Evolutionary conservation across 2,888 invertebrate species (phyloP), one percentile per base, ranked within the genome.

Genomic region (Synergus laeviventris): DNA sequence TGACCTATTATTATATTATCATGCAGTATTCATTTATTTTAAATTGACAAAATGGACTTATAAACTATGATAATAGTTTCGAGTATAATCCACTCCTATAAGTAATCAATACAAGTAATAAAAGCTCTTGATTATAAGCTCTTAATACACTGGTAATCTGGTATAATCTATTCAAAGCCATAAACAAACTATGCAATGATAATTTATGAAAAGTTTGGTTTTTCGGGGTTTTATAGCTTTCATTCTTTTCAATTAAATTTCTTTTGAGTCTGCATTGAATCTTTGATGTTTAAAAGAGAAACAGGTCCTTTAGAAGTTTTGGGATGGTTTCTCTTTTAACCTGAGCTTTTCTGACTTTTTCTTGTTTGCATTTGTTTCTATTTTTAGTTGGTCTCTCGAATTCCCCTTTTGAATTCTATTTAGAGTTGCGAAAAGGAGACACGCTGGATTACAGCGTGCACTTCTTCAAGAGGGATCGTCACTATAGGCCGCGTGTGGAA

Each of bases 401-500:
- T 45, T 45, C 45, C 61, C 45, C 66, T 16, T n/a, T 7, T 64
- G 18, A 31, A 66, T 66, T 66, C 66, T 66, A 66, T 66, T 66
- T 66, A 45, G 45, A 66, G 45, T 66, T 24, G 66, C 66, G 66
- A 66, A 66, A 42, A 66, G 45, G 42, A 66, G 24, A 66, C 21
- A 64, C 21, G 24, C 45, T 16, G 66, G 24, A 66, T 61, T 66
- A 24, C 14, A 45, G 45, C 45, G 16, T 24, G 42, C 39, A 24
- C 45, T 45, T 66, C 42, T 45, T 24, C 8, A 24, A 66, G 42
- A 66, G 45, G 66, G 45, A 66, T 66, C 42, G 66, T 66, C 42
- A 21, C 21, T 66, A 66, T 66, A 66, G 39, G 4, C 24, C 45
- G 66, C 31, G 66, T 66, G 66, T 66, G 66, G 66, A 66, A 66